phyloP scores from a whole-genome alignment of 2,888 invertebrate species.

The Druceiella hillmani region DNA sequence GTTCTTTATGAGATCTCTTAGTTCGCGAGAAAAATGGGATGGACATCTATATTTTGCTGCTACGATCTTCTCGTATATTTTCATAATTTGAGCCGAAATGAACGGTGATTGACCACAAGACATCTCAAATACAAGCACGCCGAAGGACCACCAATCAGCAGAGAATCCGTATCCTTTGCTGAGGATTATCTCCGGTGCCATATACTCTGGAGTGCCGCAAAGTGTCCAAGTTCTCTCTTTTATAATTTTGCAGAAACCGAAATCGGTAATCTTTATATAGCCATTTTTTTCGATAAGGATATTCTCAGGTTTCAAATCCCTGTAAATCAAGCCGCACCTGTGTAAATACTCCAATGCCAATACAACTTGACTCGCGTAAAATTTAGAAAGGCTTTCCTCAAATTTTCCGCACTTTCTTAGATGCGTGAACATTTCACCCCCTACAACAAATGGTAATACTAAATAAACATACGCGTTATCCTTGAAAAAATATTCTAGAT shows the following conservation, averaged over 20 bases:
- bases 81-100: slow-evolving; percentile 86
- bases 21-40: slow-evolving; percentile 68
- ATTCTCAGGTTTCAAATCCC: slow-evolving; percentile 92
- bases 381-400: slow-evolving; percentile 73
- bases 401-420: slow-evolving; percentile 59
- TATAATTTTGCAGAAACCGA: slow-evolving; percentile 87
- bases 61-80: slow-evolving; percentile 93
- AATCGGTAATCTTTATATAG: slow-evolving; percentile 84
- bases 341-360: slow-evolving; percentile 90
- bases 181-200: slow-evolving; percentile 90
- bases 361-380: slow-evolving; percentile 88
- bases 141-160: slow-evolving; percentile 96
- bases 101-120: slow-evolving; percentile 92
- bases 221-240: slow-evolving; percentile 81
- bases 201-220: slow-evolving; percentile 95
- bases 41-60: slow-evolving; percentile 83
- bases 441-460: slow-evolving; percentile 74
- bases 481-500: slow-evolving; percentile 80
- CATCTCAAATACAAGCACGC: slow-evolving; percentile 84
- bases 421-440: slow-evolving; percentile 84
- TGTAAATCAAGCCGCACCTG: slow-evolving; percentile 76
- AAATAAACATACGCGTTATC: slow-evolving; percentile 81
- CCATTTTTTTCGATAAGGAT: slow-evolving; percentile 74
- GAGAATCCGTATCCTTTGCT: slow-evolving; percentile 88
- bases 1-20: slow-evolving; percentile 77